Conservation (phyloP, 1,140 invertebrate genomes). For the Adoxophyes honmai region DNA sequence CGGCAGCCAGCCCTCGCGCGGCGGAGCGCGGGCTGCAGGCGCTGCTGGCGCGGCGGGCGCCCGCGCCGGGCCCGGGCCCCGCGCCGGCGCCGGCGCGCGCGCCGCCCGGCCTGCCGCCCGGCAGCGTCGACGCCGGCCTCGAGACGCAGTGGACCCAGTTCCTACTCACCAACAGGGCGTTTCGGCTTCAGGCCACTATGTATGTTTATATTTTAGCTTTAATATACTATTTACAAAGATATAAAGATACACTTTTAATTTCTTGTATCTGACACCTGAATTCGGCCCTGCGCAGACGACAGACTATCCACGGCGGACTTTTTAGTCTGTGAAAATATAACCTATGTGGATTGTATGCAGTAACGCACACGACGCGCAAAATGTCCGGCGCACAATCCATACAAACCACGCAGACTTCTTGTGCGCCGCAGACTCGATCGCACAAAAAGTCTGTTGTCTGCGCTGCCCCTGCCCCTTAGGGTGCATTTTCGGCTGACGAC, state of each 20-base stretch:
- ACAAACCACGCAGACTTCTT: too few species aligned
- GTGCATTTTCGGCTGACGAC: too few species aligned
- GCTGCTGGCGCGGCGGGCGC: conserved; percentile 39
- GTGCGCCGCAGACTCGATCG: too few species aligned
- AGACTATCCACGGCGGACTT: too few species aligned
- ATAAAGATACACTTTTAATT: conserved; percentile 26
- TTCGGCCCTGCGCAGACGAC: too few species aligned
- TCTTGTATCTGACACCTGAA: too few species aligned
- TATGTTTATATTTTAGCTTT: conserved; percentile 42
- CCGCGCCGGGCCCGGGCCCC: background rate
- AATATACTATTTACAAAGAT: conserved; percentile 56
- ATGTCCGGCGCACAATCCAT: too few species aligned
- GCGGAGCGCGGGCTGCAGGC: conserved; percentile 46
- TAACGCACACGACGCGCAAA: too few species aligned
- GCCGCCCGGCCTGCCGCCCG: conserved; percentile 24
- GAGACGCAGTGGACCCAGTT: conserved; percentile 44
- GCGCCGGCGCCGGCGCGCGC: background rate
- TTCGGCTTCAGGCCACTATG: conserved; percentile 17
- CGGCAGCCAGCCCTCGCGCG: conserved; percentile 23
- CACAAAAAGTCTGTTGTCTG: too few species aligned
- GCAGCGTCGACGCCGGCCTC: conserved; percentile 33
- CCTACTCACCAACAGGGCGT: conserved; percentile 24
- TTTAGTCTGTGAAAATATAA: too few species aligned
- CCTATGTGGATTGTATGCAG: too few species aligned
- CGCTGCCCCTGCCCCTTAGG: too few species aligned